Evolutionary conservation across 2,113 vertebrate species (phyloP).

Genomic region (Phalacrocorax pelagicus): DNA sequence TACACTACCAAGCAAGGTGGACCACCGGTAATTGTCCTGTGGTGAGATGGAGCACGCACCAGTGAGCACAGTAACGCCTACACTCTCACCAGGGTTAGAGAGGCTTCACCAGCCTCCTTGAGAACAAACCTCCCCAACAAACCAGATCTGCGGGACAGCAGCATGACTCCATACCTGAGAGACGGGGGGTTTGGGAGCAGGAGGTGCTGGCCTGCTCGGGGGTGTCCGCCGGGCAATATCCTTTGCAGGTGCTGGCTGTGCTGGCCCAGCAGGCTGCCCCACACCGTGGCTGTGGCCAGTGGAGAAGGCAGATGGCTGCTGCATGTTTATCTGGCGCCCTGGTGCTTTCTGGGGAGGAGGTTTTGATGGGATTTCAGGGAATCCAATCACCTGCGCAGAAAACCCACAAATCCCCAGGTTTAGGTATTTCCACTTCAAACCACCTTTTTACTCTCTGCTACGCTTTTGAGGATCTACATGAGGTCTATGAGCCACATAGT

Average conservation of each 20-base stretch:
- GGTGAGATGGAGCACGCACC: fast-evolving
- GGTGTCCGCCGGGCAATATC: constrained; percentile 60
- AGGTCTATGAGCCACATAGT: not conserved
- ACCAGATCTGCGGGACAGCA: not conserved
- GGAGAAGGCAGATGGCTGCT: not conserved
- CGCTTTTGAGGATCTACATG: fast-evolving
- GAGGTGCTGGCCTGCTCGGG: constrained; percentile 76
- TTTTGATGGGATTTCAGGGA: constrained; percentile 54
- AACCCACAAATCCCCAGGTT: not conserved
- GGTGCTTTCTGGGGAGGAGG: constrained; percentile 58
- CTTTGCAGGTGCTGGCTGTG: not conserved
- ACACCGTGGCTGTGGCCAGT: not conserved
- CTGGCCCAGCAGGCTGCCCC: not conserved
- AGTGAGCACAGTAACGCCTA: not conserved
- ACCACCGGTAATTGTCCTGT: not conserved
- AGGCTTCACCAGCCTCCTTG: not conserved
- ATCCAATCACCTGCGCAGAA: constrained; percentile 54
- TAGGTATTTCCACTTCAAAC: not conserved
- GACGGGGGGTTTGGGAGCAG: constrained; percentile 52
- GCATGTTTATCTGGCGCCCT: not conserved
- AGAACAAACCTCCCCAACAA: not conserved
- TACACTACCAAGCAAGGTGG: not conserved
- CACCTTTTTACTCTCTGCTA: not conserved
- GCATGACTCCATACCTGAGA: constrained; percentile 46
- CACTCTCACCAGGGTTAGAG: fast-evolving